phyloP scores from a whole-genome alignment of 2,888 invertebrate species.

The Pristionchus mayeri region DNA sequence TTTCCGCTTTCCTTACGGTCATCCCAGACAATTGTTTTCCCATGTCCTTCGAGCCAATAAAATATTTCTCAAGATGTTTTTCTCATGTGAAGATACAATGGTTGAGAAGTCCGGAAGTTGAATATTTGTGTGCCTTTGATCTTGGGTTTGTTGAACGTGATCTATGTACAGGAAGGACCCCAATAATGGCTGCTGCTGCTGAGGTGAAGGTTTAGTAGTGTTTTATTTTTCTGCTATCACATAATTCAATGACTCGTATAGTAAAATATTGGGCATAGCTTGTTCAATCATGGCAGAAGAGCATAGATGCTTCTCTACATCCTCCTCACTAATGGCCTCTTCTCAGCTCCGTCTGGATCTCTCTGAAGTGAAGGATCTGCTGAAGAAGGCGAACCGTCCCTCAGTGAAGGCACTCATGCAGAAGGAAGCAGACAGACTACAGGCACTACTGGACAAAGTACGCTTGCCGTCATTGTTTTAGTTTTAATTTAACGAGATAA shows the following conservation, averaged over 20 bases:
- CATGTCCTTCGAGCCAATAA: conserved; percentile 9
- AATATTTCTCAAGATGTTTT: not conserved
- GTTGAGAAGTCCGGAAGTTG: conserved; percentile 2
- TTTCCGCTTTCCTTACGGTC: conserved; percentile 24
- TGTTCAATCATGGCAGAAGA: too few relatives aligned
- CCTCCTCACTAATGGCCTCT: too few relatives aligned
- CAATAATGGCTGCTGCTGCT: not conserved
- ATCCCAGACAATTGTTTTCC: conserved; percentile 4
- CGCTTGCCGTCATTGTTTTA: too few relatives aligned
- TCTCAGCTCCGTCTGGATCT: conserved; percentile 17
- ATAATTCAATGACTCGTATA: too few relatives aligned
- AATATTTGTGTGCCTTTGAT: too few relatives aligned
- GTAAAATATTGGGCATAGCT: too few relatives aligned
- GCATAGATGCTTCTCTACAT: too few relatives aligned
- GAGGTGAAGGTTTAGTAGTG: not conserved
- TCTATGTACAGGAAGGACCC: too few relatives aligned
- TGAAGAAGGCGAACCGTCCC: not conserved
- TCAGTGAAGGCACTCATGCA: not conserved
- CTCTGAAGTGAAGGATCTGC: not conserved
- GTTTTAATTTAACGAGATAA: too few relatives aligned
- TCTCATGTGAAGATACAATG: not conserved
- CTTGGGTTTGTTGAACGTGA: too few relatives aligned
- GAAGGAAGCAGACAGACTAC: not conserved
- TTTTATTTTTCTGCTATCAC: too few relatives aligned
- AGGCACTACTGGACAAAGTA: not conserved